Percentiles rank a stretch among this genome's conserved stretches.
Evolutionary conservation across 2,797 vertebrate genomes (phyloP).

Genomic region (Poecilia wingei): DNA sequence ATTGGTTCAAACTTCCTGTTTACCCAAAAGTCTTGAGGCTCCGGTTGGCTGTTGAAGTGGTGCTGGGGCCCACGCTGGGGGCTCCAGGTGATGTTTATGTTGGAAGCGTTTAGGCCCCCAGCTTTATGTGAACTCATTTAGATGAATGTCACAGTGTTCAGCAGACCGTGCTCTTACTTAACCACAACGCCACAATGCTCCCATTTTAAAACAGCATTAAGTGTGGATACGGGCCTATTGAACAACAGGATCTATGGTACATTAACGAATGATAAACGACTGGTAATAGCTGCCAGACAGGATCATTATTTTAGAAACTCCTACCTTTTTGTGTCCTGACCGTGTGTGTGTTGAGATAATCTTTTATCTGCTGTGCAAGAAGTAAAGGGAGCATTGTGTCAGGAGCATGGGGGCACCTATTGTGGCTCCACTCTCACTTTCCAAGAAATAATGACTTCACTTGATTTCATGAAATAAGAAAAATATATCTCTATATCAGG

Average conservation of each 20-base stretch:
- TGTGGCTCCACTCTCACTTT: not conserved
- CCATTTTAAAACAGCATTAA: slow-evolving; percentile 34
- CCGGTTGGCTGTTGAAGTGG: slow-evolving; percentile 29
- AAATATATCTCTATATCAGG: not conserved
- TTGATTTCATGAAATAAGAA: not conserved
- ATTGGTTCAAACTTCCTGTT: slow-evolving; percentile 18
- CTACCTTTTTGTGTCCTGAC: slow-evolving; percentile 58
- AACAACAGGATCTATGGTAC: slow-evolving; percentile 65
- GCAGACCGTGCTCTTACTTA: slow-evolving; percentile 56
- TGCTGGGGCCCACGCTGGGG: not conserved
- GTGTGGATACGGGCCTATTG: slow-evolving; percentile 6
- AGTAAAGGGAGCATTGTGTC: slow-evolving; percentile 52
- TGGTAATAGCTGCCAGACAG: slow-evolving; percentile 63
- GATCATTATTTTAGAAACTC: slow-evolving; percentile 61
- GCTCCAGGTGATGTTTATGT: slow-evolving; percentile 71
- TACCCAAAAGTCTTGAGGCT: slow-evolving; percentile 15
- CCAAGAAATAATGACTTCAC: not conserved
- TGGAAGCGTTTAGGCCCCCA: slow-evolving; percentile 55
- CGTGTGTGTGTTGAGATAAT: slow-evolving; percentile 30
- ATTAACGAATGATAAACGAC: slow-evolving; percentile 63
- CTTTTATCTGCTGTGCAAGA: slow-evolving; percentile 34
- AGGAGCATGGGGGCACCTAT: slow-evolving; percentile 19
- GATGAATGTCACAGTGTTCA: slow-evolving; percentile 68
- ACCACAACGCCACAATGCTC: slow-evolving; percentile 49
- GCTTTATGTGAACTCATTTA: slow-evolving; percentile 71